These are phyloP conservation scores for Ctenodactylus gundi DNA, from an alignment of 2,113 vertebrate species.

Conservation along the genomic window DNA sequence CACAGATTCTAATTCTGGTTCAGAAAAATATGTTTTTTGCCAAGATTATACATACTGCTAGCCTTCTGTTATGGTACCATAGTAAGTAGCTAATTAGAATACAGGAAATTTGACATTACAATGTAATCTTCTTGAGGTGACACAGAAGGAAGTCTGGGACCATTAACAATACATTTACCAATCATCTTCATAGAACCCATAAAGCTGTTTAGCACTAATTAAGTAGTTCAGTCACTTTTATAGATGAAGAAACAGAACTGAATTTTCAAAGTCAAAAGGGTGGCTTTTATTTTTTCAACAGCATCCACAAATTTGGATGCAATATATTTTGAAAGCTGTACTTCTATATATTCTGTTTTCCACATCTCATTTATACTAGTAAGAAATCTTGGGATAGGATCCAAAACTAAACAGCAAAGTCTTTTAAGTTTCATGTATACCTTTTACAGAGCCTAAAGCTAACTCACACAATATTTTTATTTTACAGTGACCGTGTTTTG, in stretches of 20 bases:
- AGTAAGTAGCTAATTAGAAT: slow-evolving; percentile 27
- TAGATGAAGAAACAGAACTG: slow-evolving; percentile 1
- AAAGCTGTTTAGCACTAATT: slow-evolving; percentile 4
- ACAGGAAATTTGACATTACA: neutral
- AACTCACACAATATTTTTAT: neutral
- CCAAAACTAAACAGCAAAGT: neutral
- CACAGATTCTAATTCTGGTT: slow-evolving; percentile 19
- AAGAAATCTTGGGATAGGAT: neutral
- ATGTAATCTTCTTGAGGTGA: neutral
- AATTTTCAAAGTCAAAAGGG: neutral
- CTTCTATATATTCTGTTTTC: neutral
- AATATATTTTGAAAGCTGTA: slow-evolving; percentile 9
- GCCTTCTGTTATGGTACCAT: neutral
- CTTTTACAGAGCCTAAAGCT: neutral
- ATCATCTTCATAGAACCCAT: slow-evolving; percentile 29
- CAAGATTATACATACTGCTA: neutral
- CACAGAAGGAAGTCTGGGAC: slow-evolving; percentile 6
- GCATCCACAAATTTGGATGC: neutral
- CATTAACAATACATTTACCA: neutral
- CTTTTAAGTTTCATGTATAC: neutral
- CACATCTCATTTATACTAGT: neutral
- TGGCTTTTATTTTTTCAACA: neutral
- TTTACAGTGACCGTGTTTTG: neutral
- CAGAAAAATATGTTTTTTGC: slow-evolving; percentile 37
- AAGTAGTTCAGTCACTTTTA: neutral